phyloP scores from a whole-genome alignment of 2,113 vertebrate genomes.

The Amphilophus citrinellus region DNA sequence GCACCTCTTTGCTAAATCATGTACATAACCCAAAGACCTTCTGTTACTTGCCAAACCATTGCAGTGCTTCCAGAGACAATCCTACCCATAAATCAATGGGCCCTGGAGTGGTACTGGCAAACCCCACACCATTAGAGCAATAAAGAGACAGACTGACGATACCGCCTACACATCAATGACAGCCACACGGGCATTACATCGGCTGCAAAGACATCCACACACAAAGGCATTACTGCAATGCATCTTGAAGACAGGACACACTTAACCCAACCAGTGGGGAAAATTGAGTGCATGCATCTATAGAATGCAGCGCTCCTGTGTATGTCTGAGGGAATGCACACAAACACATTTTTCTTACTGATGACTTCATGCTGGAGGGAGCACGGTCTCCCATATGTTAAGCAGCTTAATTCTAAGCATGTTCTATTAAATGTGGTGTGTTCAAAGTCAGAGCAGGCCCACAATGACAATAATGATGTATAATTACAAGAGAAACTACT shows the following conservation, averaged over 20 bases:
- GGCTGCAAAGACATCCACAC: constrained; percentile 38
- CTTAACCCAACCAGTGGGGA: constrained; percentile 19
- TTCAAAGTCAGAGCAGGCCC: constrained; percentile 42
- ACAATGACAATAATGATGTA: constrained; percentile 25
- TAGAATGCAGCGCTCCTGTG: constrained; percentile 3
- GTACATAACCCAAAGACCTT: constrained; percentile 65
- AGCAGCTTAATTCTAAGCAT: constrained; percentile 37
- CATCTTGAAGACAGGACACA: constrained; percentile 27
- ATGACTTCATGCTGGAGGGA: constrained; percentile 25
- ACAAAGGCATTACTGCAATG: constrained; percentile 32
- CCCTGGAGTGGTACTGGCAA: constrained; percentile 63
- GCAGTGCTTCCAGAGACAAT: constrained; percentile 63
- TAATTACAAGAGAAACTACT: constrained; percentile 23
- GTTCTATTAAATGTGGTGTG: background rate
- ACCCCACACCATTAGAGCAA: constrained; percentile 64
- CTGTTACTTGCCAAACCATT: constrained; percentile 61
- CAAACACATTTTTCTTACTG: constrained; percentile 12
- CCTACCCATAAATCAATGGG: constrained; percentile 70
- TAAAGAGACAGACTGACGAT: constrained; percentile 67
- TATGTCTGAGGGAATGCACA: background rate
- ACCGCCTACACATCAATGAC: constrained; percentile 62
- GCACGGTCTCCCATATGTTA: constrained; percentile 5
- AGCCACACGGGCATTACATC: constrained; percentile 29
- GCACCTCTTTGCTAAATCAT: constrained; percentile 64
- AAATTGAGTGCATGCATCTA: constrained; percentile 42